phyloP scores from a whole-genome alignment of 2,113 vertebrate species.

The Chionodraco myersi region DNA sequence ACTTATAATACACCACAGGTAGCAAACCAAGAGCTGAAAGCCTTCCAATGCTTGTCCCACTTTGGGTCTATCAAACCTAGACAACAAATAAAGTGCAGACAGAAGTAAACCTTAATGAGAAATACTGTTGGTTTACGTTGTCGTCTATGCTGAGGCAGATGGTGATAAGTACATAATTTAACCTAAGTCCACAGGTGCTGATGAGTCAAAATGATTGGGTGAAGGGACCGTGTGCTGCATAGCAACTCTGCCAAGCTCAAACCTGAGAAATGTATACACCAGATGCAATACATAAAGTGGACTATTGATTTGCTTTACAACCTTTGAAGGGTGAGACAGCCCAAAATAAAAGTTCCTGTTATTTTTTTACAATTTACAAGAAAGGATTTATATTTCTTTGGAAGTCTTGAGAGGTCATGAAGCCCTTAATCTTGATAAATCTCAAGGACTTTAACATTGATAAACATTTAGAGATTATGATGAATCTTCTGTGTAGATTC shows the following conservation, averaged over 20 bases:
- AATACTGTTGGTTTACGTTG: conserved; percentile 1
- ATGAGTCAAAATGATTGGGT: neutral
- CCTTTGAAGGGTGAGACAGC: neutral
- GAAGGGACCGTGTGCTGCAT: neutral
- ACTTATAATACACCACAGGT: neutral
- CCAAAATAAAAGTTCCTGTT: neutral
- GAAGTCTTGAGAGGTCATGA: neutral
- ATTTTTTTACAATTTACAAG: neutral
- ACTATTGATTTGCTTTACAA: neutral
- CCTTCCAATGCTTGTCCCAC: neutral
- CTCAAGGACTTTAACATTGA: neutral
- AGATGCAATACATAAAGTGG: neutral
- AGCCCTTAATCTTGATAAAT: neutral
- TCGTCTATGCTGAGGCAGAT: conserved; percentile 1
- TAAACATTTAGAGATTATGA: neutral
- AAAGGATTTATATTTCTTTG: neutral
- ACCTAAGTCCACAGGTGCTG: neutral
- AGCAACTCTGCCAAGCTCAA: neutral
- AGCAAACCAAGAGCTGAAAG: neutral
- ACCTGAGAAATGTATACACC: neutral
- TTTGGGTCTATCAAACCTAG: neutral
- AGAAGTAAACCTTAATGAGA: conserved; percentile 22
- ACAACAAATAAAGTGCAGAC: conserved; percentile 65
- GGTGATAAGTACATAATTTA: conserved; percentile 1
- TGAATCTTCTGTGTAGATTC: neutral